Conservation (phyloP, 2,888 invertebrate genomes). For the Eristalis pertinax region DNA sequence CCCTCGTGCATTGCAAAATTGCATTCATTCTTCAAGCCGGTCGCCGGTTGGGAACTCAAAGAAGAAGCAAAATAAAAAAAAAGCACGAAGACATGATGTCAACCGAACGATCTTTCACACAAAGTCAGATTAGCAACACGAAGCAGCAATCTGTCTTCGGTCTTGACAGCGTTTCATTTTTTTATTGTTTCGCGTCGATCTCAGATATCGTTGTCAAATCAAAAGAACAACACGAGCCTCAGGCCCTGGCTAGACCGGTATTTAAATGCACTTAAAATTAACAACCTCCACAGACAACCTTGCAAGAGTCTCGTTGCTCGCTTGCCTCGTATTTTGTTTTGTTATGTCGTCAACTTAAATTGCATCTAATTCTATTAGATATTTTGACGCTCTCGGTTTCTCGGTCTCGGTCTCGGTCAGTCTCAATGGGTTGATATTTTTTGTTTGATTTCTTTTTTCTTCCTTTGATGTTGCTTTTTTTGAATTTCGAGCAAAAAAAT, state of each 20-base stretch:
- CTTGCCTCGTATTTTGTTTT: slow-evolving; percentile 5
- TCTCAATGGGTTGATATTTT: slow-evolving; percentile 1
- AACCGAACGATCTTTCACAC: neutral
- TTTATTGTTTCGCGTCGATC: neutral
- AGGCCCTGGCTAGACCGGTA: slow-evolving; percentile 40
- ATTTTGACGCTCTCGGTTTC: neutral
- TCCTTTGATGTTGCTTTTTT: neutral
- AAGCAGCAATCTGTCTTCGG: neutral
- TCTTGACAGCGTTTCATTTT: neutral
- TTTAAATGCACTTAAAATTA: slow-evolving; percentile 36
- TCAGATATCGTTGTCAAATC: slow-evolving; percentile 46
- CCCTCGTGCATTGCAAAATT: too few relatives aligned
- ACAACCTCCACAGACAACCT: slow-evolving; percentile 43
- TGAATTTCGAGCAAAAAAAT: neutral
- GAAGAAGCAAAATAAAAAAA: too few relatives aligned
- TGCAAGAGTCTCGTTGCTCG: slow-evolving; percentile 20
- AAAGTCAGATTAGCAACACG: neutral
- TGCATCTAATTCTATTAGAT: slow-evolving; percentile 43
- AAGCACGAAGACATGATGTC: neutral
- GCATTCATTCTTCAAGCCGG: too few relatives aligned
- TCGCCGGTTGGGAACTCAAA: too few relatives aligned
- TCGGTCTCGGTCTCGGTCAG: slow-evolving; percentile 7
- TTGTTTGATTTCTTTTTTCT: slow-evolving; percentile 10
- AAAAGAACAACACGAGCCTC: slow-evolving; percentile 21
- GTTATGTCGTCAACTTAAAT: slow-evolving; percentile 9